Evolutionary conservation across 2,888 invertebrate genomes (phyloP).

Genomic region (Odontomyia ornata): DNA sequence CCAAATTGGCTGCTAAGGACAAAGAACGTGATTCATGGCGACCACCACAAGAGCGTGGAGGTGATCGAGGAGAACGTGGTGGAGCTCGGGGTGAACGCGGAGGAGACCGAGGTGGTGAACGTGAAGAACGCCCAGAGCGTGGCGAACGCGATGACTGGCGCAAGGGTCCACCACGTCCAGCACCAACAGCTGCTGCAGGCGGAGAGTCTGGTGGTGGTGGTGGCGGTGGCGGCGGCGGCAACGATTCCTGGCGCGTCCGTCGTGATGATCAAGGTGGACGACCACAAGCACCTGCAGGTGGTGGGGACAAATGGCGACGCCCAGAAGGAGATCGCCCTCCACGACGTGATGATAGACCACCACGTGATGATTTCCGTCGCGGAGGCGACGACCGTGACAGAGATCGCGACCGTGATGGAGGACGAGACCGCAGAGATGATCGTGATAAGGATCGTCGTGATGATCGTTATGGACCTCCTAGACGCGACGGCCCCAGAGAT

Average conservation of each 20-base stretch:
- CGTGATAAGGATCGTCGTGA: conserved; percentile 57
- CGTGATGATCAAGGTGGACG: neutral
- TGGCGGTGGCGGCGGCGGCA: neutral
- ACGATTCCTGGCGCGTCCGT: conserved; percentile 3
- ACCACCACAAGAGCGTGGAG: conserved; percentile 52
- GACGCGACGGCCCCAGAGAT: conserved; percentile 48
- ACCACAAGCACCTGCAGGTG: conserved; percentile 22
- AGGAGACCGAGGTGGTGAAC: conserved; percentile 51
- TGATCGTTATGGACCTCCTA: conserved; percentile 43
- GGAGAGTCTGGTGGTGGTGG: neutral
- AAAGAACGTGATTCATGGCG: conserved; percentile 59
- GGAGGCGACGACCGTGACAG: conserved; percentile 25
- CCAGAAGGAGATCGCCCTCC: conserved; percentile 32
- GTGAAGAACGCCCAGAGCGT: conserved; percentile 52
- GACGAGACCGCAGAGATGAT: conserved; percentile 52
- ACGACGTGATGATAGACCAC: conserved; percentile 28
- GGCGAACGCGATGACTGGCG: conserved; percentile 49
- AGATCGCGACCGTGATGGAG: conserved; percentile 46
- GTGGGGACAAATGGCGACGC: conserved; percentile 51
- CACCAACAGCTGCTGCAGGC: conserved; percentile 15
- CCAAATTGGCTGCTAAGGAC: conserved; percentile 59
- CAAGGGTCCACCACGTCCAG: conserved; percentile 16
- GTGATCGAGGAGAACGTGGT: conserved; percentile 51
- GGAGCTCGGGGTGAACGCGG: conserved; percentile 52
- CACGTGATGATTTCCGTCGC: conserved; percentile 23